Evolutionary conservation across 2,888 invertebrate genomes (phyloP).

Genomic region (Resseliella maxima): DNA sequence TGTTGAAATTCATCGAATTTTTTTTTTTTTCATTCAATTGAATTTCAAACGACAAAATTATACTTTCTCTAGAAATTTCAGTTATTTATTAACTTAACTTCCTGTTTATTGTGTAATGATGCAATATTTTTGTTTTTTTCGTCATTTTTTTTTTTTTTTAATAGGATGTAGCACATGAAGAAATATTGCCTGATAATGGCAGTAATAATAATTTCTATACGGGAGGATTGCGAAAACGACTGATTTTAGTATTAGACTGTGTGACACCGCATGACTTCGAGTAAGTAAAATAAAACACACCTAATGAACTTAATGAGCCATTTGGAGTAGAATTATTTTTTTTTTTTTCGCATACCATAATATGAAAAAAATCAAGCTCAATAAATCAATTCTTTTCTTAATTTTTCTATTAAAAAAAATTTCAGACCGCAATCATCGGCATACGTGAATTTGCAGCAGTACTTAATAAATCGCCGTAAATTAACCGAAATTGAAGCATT

Average conservation of each 20-base stretch:
- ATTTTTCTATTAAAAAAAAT: not conserved
- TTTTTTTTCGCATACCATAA: not conserved
- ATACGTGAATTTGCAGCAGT: conserved; percentile 77
- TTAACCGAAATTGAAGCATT: conserved; percentile 79
- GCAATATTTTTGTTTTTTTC: not conserved
- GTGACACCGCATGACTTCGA: conserved; percentile 76
- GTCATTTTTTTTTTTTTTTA: conserved; percentile 60
- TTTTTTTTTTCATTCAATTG: not conserved
- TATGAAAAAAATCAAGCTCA: no score
- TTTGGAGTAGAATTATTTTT: not conserved
- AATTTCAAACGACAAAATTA: no score
- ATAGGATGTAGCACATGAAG: conserved; percentile 78
- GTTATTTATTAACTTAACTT: no score
- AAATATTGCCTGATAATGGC: conserved; percentile 69
- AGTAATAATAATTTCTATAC: conserved; percentile 68
- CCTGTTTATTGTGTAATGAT: no score
- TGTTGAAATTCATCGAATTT: not conserved
- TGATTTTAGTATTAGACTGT: conserved; percentile 80
- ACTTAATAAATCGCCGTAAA: conserved; percentile 81
- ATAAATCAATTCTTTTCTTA: not conserved
- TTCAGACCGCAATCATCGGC: conserved; percentile 71
- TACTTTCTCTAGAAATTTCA: no score
- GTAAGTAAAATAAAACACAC: no score
- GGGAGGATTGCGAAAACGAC: conserved; percentile 71
- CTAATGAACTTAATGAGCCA: no score